Percentiles rank a stretch among this genome's conserved stretches.
These are phyloP conservation scores for Lochmaea crataegi DNA, from an alignment of 2,888 invertebrate species.

Conservation along the genomic window DNA sequence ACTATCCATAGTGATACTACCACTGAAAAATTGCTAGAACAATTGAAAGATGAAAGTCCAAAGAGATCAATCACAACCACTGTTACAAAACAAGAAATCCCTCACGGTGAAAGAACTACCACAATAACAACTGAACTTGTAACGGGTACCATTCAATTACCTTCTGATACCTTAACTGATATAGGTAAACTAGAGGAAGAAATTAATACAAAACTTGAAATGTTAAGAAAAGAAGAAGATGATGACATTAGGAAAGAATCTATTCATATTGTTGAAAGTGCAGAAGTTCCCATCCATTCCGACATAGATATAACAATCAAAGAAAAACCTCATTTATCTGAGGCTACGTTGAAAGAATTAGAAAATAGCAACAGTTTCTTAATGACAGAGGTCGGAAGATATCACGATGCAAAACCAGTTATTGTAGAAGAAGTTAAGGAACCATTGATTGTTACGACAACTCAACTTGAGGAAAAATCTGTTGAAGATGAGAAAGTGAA, in stretches of 20 bases:
- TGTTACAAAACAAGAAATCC: constrained; percentile 41
- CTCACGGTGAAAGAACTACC: constrained; percentile 43
- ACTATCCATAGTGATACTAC: background rate
- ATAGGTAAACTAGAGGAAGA: constrained; percentile 40
- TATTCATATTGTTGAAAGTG: background rate
- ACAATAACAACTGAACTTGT: constrained; percentile 47
- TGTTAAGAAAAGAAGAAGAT: background rate
- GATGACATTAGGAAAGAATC: background rate
- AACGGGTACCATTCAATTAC: constrained; percentile 35
- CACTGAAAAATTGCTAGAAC: background rate
- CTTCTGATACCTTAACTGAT: constrained; percentile 36
- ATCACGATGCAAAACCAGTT: constrained; percentile 41
- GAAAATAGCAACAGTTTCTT: constrained; percentile 46
- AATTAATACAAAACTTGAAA: constrained; percentile 39
- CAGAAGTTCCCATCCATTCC: no score
- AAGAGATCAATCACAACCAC: constrained; percentile 38
- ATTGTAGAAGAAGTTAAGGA: no score
- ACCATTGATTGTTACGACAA: constrained; percentile 4
- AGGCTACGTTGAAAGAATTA: constrained; percentile 43
- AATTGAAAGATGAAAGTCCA: constrained; percentile 33
- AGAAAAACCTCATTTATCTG: constrained; percentile 31
- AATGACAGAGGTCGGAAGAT: constrained; percentile 45
- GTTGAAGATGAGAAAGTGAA: constrained; percentile 31
- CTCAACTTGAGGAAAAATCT: background rate
- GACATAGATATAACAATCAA: constrained; percentile 23